phyloP scores from a whole-genome alignment of 1,140 invertebrate species.

The Chironomus striatipennis region DNA sequence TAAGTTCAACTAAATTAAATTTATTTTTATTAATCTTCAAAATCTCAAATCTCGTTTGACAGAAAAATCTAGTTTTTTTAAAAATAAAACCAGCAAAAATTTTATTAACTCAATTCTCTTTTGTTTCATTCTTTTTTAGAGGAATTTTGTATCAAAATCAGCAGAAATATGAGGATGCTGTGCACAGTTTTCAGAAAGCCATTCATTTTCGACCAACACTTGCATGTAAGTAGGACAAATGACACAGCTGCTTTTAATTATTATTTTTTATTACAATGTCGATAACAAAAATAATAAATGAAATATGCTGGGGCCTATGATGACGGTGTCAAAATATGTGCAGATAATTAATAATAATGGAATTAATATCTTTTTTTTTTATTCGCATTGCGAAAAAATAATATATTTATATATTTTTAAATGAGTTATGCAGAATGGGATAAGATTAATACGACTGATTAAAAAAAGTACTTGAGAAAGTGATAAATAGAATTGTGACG shows the following conservation, averaged over 20 bases:
- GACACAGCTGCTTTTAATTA: background rate
- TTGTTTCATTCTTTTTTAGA: conserved; percentile 49
- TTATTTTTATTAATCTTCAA: too few relatives aligned
- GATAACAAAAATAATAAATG: background rate
- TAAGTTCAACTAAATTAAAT: too few relatives aligned
- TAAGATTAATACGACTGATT: too few relatives aligned
- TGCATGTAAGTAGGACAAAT: conserved; percentile 66
- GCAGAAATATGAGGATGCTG: conserved; percentile 77
- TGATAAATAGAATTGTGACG: too few relatives aligned
- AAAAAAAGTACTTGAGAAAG: too few relatives aligned
- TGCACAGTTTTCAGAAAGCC: conserved; percentile 84
- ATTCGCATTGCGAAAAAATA: background rate
- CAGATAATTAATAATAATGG: background rate
- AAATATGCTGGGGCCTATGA: background rate
- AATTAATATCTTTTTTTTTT: background rate
- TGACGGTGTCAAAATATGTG: background rate
- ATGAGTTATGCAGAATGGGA: background rate
- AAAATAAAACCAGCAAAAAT: too few relatives aligned
- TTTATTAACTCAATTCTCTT: background rate
- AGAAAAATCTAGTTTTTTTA: too few relatives aligned
- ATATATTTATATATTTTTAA: background rate
- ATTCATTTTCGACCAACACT: conserved; percentile 89
- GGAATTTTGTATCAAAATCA: conserved; percentile 88
- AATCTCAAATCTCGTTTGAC: too few relatives aligned
- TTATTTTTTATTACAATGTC: conserved; percentile 15